phyloP scores from a whole-genome alignment of 2,113 vertebrate species.

The Sigmodon hispidus region DNA sequence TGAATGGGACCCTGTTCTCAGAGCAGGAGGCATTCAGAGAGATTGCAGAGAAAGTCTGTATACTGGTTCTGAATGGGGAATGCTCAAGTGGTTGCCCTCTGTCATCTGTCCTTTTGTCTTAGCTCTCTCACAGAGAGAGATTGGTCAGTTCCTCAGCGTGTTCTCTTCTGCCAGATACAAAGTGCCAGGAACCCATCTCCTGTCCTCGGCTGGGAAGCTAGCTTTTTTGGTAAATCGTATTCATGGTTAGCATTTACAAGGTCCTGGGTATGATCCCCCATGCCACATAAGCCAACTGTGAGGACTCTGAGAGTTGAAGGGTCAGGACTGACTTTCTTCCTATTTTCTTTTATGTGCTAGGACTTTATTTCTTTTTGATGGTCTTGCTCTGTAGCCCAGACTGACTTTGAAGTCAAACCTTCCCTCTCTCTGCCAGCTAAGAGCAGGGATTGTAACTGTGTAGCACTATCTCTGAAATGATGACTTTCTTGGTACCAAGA shows the following conservation, averaged over 20 bases:
- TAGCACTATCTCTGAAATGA: neutral
- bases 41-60: accelerated
- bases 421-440: neutral
- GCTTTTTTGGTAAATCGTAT: neutral
- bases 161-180: neutral
- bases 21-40: neutral
- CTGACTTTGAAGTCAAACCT: neutral
- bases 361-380: neutral
- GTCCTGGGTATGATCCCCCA: neutral
- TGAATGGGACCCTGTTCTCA: accelerated
- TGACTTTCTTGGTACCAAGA: neutral
- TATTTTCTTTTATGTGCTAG: neutral
- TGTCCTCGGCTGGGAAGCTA: neutral
- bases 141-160: too few relatives aligned
- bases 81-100: neutral
- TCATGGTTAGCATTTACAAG: too few relatives aligned
- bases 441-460: neutral
- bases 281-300: neutral
- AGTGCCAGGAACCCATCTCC: neutral
- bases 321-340: neutral
- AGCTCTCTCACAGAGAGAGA: neutral
- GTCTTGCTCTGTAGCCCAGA: neutral
- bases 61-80: neutral
- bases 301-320: neutral
- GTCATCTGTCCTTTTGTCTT: neutral